Conservation (phyloP, 2,797 vertebrate species). For the Acanthiza pusilla region DNA sequence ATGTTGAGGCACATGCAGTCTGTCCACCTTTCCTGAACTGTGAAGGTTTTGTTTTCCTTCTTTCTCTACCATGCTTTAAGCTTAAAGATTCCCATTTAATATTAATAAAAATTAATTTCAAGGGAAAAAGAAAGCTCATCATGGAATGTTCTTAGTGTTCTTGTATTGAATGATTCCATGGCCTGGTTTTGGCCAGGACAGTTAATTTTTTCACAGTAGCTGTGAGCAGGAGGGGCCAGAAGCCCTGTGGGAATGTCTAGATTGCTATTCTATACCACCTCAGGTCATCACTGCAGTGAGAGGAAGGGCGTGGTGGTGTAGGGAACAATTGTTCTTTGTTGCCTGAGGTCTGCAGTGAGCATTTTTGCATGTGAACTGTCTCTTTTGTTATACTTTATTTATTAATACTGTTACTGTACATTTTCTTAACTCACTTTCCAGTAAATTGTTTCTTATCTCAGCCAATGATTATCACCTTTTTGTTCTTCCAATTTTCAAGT, state of each 20-base stretch:
- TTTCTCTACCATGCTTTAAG: background rate
- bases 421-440: background rate
- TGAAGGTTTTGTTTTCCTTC: background rate
- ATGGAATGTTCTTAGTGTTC: background rate
- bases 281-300: background rate
- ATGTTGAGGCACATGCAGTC: background rate
- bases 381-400: background rate
- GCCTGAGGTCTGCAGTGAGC: fast-evolving
- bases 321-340: background rate
- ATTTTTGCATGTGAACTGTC: background rate
- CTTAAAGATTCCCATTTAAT: background rate
- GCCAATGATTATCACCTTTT: background rate
- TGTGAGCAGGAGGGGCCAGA: background rate
- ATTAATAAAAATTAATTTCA: background rate
- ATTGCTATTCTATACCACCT: background rate
- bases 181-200: background rate
- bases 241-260: background rate
- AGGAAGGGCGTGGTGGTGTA: background rate
- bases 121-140: background rate
- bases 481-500: background rate
- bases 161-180: background rate
- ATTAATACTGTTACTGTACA: background rate
- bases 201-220: background rate
- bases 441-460: background rate
- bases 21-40: background rate